phyloP scores from a whole-genome alignment of 2,113 vertebrate species.

The Neodontobutis hainanensis region DNA sequence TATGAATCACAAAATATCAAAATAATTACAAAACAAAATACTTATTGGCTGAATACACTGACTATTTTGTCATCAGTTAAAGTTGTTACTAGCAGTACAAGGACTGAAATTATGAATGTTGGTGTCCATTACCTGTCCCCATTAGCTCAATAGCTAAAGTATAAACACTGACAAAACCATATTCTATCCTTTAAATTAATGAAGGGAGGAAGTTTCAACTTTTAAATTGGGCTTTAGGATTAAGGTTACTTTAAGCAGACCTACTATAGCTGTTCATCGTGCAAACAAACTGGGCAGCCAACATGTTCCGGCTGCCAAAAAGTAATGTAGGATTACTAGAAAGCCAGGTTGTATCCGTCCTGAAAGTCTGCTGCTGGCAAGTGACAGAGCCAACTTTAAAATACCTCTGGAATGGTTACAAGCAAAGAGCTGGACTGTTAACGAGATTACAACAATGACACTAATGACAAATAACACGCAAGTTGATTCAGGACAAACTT shows the following conservation, averaged over 20 bases:
- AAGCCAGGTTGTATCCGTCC: background rate
- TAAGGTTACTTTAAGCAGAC: slow-evolving; percentile 8
- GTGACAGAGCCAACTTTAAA: slow-evolving; percentile 18
- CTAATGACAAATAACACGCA: background rate
- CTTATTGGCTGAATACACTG: no score
- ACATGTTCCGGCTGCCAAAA: slow-evolving; percentile 19
- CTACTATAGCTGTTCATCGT: slow-evolving; percentile 18
- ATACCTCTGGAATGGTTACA: background rate
- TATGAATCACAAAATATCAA: no score
- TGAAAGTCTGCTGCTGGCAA: slow-evolving; percentile 18
- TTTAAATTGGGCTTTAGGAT: slow-evolving; percentile 8
- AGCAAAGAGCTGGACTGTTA: background rate
- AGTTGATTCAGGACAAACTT: background rate
- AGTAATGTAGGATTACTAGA: slow-evolving; percentile 34
- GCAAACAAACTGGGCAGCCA: background rate
- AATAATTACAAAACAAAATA: no score
- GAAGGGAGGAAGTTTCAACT: background rate
- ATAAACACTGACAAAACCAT: background rate
- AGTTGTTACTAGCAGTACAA: background rate
- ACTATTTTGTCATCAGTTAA: background rate
- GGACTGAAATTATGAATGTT: background rate
- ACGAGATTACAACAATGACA: background rate
- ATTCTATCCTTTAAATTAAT: background rate
- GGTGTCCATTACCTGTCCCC: background rate
- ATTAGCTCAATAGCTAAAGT: slow-evolving; percentile 3